Evolutionary conservation across 2,113 vertebrate species (phyloP).

Genomic region (Grus americana): DNA sequence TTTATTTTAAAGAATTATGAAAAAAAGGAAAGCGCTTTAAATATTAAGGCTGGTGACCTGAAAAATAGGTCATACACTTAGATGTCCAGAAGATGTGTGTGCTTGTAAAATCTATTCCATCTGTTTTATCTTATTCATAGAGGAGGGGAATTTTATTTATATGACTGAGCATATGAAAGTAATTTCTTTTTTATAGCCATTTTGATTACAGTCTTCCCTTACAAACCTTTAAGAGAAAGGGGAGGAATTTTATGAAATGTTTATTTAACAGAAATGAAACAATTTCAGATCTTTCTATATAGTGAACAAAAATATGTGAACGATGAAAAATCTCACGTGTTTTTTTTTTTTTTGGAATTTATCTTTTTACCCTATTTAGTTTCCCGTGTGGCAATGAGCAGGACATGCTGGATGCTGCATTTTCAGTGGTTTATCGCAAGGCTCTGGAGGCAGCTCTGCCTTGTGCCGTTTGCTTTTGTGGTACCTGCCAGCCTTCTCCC

Average conservation of each 20-base stretch:
- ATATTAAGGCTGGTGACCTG: neutral
- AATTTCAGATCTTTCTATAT: neutral
- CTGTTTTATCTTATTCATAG: neutral
- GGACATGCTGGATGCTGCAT: neutral
- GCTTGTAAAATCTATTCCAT: neutral
- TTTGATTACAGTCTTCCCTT: neutral
- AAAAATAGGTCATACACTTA: neutral
- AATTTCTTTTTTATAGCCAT: neutral
- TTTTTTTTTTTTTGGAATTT: neutral
- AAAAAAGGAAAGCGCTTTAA: neutral
- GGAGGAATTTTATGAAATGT: neutral
- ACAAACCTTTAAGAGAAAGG: neutral
- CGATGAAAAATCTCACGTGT: neutral
- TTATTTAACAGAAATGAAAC: neutral
- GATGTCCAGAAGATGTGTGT: neutral
- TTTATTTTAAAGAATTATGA: neutral
- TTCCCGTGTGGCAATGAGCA: rapidly evolving
- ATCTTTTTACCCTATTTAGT: neutral
- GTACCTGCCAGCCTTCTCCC: neutral
- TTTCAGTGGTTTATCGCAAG: neutral
- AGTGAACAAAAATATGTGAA: rapidly evolving
- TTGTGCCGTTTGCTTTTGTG: neutral
- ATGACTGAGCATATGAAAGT: neutral
- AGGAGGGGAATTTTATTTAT: neutral
- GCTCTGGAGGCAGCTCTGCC: neutral